Evolutionary conservation across 1,140 invertebrate genomes (phyloP).

Genomic region (Dendrolimus punctatus): DNA sequence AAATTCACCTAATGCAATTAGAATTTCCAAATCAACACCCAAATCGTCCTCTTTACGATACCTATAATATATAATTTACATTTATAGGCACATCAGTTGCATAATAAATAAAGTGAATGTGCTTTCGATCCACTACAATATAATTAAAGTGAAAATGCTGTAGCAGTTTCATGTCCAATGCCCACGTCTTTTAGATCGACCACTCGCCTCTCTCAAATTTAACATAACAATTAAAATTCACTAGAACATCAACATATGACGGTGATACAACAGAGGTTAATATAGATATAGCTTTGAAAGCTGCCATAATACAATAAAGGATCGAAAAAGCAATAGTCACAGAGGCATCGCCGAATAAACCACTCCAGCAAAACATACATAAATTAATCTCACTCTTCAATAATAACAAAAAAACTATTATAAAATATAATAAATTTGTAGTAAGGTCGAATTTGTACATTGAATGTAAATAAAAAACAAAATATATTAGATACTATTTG

Average conservation of each 20-base stretch:
- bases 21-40: constrained; percentile 50
- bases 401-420: constrained; percentile 23
- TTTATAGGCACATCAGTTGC: constrained; percentile 71
- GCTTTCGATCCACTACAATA: constrained; percentile 63
- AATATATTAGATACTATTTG: too few species aligned
- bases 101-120: constrained; percentile 64
- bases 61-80: constrained; percentile 63
- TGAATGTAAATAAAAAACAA: too few species aligned
- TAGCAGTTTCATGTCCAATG: constrained; percentile 53
- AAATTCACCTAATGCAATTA: constrained; percentile 32
- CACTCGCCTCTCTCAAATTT: constrained; percentile 42
- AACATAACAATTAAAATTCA: constrained; percentile 44
- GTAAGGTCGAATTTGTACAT: too few species aligned
- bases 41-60: constrained; percentile 51
- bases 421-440: too few species aligned
- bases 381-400: constrained; percentile 64
- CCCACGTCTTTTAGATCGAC: constrained; percentile 54
- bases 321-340: constrained; percentile 57
- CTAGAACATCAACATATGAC: constrained; percentile 53
- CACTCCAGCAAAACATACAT: constrained; percentile 39
- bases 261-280: constrained; percentile 44
- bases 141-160: constrained; percentile 42
- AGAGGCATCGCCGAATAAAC: constrained; percentile 47
- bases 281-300: constrained; percentile 30
- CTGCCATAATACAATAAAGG: constrained; percentile 32